A percentile compares a stretch with the other conserved stretches of the same genome.
These are phyloP conservation scores for Saimiri boliviensis DNA, from an alignment of 2,113 vertebrate genomes.

Conservation along the genomic window DNA sequence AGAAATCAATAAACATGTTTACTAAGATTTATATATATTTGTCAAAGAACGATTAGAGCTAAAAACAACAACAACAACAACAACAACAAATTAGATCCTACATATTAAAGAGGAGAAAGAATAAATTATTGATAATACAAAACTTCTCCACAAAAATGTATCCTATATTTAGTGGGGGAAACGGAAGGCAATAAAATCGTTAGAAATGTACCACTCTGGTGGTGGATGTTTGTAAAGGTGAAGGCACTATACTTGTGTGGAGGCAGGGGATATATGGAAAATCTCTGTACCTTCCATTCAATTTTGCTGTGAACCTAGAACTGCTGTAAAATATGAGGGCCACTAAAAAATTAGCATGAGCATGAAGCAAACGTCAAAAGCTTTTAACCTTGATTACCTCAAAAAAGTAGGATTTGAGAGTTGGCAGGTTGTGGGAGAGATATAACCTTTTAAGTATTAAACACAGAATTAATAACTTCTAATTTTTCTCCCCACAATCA, in stretches of 20 bases:
- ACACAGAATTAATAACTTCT: not conserved
- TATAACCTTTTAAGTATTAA: slow-evolving; percentile 36
- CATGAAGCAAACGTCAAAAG: not conserved
- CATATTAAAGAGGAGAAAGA: not conserved
- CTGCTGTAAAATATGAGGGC: not conserved
- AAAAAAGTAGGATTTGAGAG: not conserved
- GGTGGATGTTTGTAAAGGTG: not conserved
- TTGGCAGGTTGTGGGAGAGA: not conserved
- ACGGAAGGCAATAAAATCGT: not conserved
- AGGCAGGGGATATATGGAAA: not conserved
- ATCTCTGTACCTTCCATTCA: not conserved
- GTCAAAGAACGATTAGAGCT: not conserved
- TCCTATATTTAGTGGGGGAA: not conserved
- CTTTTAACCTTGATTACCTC: slow-evolving; percentile 34
- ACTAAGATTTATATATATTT: not conserved
- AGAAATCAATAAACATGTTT: not conserved
- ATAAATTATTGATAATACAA: not conserved
- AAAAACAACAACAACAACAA: too few species aligned
- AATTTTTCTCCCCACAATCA: not conserved
- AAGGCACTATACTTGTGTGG: not conserved
- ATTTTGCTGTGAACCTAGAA: not conserved
- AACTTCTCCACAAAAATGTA: not conserved
- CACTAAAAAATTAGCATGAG: not conserved
- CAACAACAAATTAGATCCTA: not conserved
- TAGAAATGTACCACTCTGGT: not conserved